Base-by-base conservation (phyloP, 1,140 invertebrate species). In the Hormaphis cornu region DNA sequence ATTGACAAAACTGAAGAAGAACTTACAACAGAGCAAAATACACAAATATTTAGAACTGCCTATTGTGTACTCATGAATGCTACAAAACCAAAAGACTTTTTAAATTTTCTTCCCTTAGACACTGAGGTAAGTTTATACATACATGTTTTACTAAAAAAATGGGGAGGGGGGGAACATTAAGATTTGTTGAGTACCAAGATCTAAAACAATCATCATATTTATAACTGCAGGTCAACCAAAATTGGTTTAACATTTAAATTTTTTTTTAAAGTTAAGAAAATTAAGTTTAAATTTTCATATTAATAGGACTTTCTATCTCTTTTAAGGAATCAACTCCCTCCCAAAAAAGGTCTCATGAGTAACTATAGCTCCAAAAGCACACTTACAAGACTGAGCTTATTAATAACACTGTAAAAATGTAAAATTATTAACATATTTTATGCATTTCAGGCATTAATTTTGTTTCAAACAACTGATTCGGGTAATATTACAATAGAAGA, bases 361-460 rank as follows among this genome's bases (percentile, higher is more conserved):
- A n/a, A n/a, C n/a, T n/a, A n/a, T n/a, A n/a, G n/a, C n/a, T n/a
- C n/a, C n/a, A n/a, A n/a, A n/a, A n/a, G n/a, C n/a, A n/a, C n/a
- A n/a, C n/a, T n/a, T n/a, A n/a, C n/a, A n/a, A n/a, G n/a, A n/a
- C n/a, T n/a, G n/a, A n/a, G n/a, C n/a, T n/a, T n/a, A n/a, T n/a
- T n/a, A n/a, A n/a, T n/a, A n/a, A n/a, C n/a, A n/a, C n/a, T n/a
- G n/a, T n/a, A n/a, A n/a, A n/a, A n/a, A n/a, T n/a, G n/a, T n/a
- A n/a, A n/a, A n/a, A n/a, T n/a, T n/a, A n/a, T n/a, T n/a, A n/a
- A 20, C 7, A 1, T 28, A 40, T 7, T 40, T 16, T 28, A 2
- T 46, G 18, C 46, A 44, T 66, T 66, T 22, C 61, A 66, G 61
- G 61, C 61, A 35, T 35, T 66, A 48, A 35, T 66, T 24, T 48